Conservation (phyloP, 2,113 vertebrate species). For the Butorides virescens region DNA sequence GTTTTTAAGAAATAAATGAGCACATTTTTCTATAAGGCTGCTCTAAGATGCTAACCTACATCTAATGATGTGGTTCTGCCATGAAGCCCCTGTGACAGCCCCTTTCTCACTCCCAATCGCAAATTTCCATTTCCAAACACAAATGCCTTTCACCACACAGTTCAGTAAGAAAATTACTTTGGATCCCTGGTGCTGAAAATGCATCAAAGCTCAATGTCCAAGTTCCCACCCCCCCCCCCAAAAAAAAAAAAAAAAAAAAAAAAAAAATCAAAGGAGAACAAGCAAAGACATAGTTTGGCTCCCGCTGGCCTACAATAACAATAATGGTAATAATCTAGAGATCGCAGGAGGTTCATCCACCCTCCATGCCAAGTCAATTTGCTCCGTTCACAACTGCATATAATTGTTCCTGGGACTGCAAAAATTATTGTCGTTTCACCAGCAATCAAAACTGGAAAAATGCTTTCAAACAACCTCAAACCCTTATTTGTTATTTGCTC, state of each 20-base stretch:
- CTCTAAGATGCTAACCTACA: neutral
- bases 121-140: conserved; percentile 2
- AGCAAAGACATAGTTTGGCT: neutral
- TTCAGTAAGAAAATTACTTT: conserved; percentile 1
- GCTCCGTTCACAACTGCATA: neutral
- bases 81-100: neutral
- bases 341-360: neutral
- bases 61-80: neutral
- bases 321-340: neutral
- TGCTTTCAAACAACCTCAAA: neutral
- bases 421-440: neutral
- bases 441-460: neutral
- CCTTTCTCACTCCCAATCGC: neutral
- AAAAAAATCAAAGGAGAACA: neutral
- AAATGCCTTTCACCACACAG: neutral
- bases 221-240: neutral
- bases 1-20: neutral
- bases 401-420: conserved; percentile 12
- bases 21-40: neutral
- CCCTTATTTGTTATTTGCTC: neutral
- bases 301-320: neutral
- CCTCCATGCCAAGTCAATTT: neutral
- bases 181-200: conserved; percentile 18
- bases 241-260: neutral
- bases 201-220: neutral